phyloP scores from a whole-genome alignment of 2,888 invertebrate genomes.

The Drosophila quinaria region DNA sequence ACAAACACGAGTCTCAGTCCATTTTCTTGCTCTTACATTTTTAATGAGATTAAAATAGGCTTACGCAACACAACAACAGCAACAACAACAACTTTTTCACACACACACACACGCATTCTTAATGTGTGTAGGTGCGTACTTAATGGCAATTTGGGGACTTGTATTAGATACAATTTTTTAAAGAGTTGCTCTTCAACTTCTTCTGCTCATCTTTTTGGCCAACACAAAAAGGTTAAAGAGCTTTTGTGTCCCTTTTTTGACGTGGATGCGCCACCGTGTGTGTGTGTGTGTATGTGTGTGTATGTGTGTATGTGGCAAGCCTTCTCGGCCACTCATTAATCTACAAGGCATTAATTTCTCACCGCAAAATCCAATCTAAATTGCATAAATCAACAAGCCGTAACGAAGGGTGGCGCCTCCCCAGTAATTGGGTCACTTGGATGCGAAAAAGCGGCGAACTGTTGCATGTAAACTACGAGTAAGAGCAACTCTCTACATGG shows the following conservation, averaged over 20 bases:
- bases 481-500: conserved; percentile 13
- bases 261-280: background rate
- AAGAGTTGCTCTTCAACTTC: conserved; percentile 50
- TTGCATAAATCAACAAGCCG: conserved; percentile 81
- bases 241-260: conserved; percentile 57
- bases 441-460: conserved; percentile 82
- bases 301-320: conserved; percentile 25
- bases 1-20: conserved; percentile 41
- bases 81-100: conserved; percentile 53
- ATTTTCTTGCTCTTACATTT: conserved; percentile 79
- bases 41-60: conserved; percentile 83
- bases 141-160: conserved; percentile 82
- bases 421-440: conserved; percentile 78
- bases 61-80: conserved; percentile 66
- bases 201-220: conserved; percentile 11
- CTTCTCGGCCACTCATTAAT: conserved; percentile 76
- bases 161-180: conserved; percentile 56
- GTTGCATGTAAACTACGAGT: conserved; percentile 70
- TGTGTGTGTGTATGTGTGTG: background rate
- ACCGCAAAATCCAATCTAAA: conserved; percentile 81
- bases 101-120: conserved; percentile 29
- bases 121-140: conserved; percentile 72
- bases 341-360: conserved; percentile 78
- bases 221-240: conserved; percentile 74
- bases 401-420: conserved; percentile 60